A percentile compares a stretch with the other conserved stretches of the same genome.
phyloP scores from a whole-genome alignment of 2,888 invertebrate genomes.

The Cheilosia pagana region DNA sequence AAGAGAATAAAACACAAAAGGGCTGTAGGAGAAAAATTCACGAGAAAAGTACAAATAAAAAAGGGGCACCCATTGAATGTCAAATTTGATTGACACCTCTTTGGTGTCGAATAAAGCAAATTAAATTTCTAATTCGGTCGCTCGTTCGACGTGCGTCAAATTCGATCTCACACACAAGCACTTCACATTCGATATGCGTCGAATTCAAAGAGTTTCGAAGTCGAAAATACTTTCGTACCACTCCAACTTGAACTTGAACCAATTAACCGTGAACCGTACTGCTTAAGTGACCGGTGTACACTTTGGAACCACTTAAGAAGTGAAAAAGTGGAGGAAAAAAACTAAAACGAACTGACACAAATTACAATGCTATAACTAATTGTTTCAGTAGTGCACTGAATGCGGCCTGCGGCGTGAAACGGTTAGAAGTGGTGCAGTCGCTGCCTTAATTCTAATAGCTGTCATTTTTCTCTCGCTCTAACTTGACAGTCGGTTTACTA shows the following conservation, averaged over 20 bases:
- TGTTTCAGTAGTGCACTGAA: conserved; percentile 46
- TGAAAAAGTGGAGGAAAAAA: conserved; percentile 4
- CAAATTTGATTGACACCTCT: conserved; percentile 71
- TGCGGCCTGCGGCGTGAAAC: conserved; percentile 42
- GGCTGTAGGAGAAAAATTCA: conserved; percentile 12
- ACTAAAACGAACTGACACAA: conserved; percentile 32
- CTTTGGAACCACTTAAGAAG: conserved; percentile 37
- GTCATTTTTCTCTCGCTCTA: conserved; percentile 70
- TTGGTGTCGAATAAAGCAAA: conserved; percentile 58
- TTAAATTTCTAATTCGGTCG: conserved; percentile 65
- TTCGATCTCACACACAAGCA: conserved; percentile 34
- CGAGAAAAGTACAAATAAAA: conserved; percentile 6
- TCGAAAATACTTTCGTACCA: conserved; percentile 14
- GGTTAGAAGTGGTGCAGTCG: conserved; percentile 30
- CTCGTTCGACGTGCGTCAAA: conserved; percentile 45
- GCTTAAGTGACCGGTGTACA: conserved; percentile 38
- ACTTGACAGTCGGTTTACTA: conserved; percentile 67
- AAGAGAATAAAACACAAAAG: conserved; percentile 21
- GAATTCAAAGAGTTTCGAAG: conserved; percentile 31
- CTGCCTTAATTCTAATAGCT: conserved; percentile 66
- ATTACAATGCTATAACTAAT: conserved; percentile 73
- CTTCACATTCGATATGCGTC: conserved; percentile 33
- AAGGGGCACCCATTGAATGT: conserved; percentile 42
- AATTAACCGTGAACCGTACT: conserved; percentile 65
- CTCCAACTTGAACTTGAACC: conserved; percentile 66